Conservation (phyloP, 2,797 vertebrate genomes). For the Epinephelus coioides region DNA sequence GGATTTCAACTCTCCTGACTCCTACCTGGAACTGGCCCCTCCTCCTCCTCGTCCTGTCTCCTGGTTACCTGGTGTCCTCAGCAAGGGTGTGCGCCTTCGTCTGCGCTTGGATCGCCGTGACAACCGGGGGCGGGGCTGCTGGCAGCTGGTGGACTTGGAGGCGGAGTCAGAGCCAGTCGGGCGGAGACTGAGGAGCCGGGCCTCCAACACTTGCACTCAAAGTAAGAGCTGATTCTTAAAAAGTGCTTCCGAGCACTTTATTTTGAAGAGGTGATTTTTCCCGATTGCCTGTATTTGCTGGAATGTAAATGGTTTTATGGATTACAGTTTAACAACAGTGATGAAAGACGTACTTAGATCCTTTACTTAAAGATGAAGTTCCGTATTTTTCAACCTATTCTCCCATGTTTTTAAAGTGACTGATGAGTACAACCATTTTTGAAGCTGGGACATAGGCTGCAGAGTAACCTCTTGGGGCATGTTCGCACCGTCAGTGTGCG, state of each 20-base stretch:
- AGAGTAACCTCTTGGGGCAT: too few relatives aligned
- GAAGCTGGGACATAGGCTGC: too few relatives aligned
- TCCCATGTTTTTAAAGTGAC: too few relatives aligned
- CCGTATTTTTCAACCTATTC: too few relatives aligned
- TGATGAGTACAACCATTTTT: too few relatives aligned
- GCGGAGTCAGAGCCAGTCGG: conserved; percentile 52
- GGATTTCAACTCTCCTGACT: conserved; percentile 58
- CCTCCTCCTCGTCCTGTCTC: conserved; percentile 51
- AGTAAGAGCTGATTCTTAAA: conserved; percentile 60
- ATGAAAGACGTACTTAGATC: neutral
- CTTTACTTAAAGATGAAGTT: neutral
- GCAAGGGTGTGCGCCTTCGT: conserved; percentile 78
- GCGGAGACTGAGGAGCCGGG: conserved; percentile 44
- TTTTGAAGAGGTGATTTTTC: neutral
- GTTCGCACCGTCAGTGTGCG: too few relatives aligned
- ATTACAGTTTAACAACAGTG: neutral
- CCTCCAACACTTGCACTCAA: conserved; percentile 49
- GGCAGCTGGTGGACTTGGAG: conserved; percentile 82
- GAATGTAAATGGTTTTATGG: neutral
- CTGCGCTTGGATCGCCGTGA: conserved; percentile 77
- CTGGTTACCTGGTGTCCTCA: conserved; percentile 79
- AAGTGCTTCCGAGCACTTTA: neutral
- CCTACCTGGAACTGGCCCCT: conserved; percentile 28
- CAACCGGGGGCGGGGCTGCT: conserved; percentile 75
- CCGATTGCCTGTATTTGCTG: neutral